These are phyloP conservation scores for Phyllostomus discolor DNA, from an alignment of 2,113 vertebrate genomes.

Conservation along the genomic window DNA sequence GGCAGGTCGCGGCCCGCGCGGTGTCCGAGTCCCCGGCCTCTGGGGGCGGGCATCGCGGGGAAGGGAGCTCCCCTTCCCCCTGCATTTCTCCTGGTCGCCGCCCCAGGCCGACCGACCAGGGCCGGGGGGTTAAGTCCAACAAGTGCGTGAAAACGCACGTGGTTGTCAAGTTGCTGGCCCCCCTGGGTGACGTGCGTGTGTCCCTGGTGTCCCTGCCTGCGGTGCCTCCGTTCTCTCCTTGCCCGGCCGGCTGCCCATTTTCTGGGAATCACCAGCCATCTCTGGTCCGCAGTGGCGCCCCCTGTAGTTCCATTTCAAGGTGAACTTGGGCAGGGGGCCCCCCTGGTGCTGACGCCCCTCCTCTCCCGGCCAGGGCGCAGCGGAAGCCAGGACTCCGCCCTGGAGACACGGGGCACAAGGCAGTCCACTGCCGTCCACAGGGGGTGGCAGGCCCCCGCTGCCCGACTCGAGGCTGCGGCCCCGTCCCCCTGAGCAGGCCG, in stretches of 20 bases:
- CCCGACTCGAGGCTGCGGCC: rapidly evolving
- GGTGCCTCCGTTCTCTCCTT: neutral
- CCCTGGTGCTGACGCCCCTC: rapidly evolving
- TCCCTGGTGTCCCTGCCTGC: rapidly evolving
- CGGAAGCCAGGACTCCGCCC: neutral
- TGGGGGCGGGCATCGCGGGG: too few species aligned
- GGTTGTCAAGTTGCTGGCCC: rapidly evolving
- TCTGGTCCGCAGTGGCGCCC: too few species aligned
- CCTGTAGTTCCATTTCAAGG: neutral
- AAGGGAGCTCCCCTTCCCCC: too few species aligned
- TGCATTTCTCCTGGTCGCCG: too few species aligned
- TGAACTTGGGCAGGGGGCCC: neutral
- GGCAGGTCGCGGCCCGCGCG: too few species aligned
- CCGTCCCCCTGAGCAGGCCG: neutral
- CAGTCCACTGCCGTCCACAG: rapidly evolving
- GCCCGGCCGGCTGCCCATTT: rapidly evolving
- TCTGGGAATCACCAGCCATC: neutral
- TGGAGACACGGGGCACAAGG: rapidly evolving
- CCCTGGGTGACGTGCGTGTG: rapidly evolving
- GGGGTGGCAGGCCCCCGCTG: too few species aligned
- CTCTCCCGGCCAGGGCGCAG: neutral
- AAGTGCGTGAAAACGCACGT: too few species aligned
- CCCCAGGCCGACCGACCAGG: too few species aligned
- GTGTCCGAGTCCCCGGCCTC: too few species aligned
- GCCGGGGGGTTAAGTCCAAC: too few species aligned